Evolutionary conservation across 2,113 vertebrate species (phyloP), one percentile per base, ranked within the genome.

Genomic region (Pedionomus torquatus): DNA sequence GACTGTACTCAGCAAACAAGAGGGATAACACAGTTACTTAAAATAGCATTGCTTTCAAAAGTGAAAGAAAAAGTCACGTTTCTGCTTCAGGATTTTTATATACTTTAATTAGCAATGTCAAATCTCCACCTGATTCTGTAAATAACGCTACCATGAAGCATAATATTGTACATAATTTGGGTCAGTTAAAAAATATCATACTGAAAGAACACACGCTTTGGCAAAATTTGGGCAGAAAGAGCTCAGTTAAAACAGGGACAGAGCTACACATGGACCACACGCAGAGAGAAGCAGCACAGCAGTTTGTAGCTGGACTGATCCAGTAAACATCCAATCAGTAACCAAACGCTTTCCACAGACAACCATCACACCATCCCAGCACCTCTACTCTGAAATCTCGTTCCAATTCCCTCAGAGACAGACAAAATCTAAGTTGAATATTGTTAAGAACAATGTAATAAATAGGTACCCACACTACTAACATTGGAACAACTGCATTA

Each of bases 1-100:
- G 99, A 99, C 99, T 99, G 99, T 98, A 98, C 98, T 98, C 98
- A 89, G 98, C 98, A 98, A 98, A 99, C 96, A 97, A 98, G 98
- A 98, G 95, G 98, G 93, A 98, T 96, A 98, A 97, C 94, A 98
- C n/a, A 97, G 97, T 98, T 98, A 98, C 98, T 97, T 95, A 97
- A 91, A 96, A 96, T 93, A 97, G 58, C 91, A 94, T 85, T 81
- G 95, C 86, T 97, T 71, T 75, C 87, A 96, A 91, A 81, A 96
- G 90, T 69, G 46, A 92, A 95, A 97, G 54, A 95, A 96, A 93
- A 94, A 94, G 76, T 95, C 85, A 95, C 2, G 0, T 76, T 94
- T 85, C 44, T 89, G 71, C 90, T 84, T 93, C 71, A 96, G 61
- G 30, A 68, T 77, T 92, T 69, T 33, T 80, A 69, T 69, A 90